These are phyloP conservation scores for Eretmochelys imbricata DNA, from an alignment of 2,113 vertebrate species.

Conservation along the genomic window DNA sequence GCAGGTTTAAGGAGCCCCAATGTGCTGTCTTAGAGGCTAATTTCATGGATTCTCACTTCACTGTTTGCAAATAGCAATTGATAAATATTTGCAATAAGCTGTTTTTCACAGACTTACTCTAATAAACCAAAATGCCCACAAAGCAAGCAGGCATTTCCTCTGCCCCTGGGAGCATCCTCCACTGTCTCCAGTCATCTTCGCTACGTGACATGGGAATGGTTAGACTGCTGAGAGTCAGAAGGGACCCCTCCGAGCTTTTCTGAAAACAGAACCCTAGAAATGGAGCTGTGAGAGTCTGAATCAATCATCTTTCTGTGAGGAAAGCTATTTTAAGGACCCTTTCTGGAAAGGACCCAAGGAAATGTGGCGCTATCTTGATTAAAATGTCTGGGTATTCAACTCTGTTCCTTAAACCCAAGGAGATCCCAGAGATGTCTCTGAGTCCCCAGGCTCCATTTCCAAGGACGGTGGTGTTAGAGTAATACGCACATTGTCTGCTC, in stretches of 20 bases:
- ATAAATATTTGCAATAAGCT: neutral
- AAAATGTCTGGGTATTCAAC: no score
- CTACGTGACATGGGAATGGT: neutral
- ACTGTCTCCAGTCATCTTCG: neutral
- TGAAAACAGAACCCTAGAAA: neutral
- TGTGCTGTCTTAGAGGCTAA: neutral
- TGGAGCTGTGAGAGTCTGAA: neutral
- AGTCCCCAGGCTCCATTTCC: neutral
- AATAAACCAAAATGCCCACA: neutral
- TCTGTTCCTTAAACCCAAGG: neutral
- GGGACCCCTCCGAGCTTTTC: neutral
- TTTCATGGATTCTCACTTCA: neutral
- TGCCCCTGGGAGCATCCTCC: neutral
- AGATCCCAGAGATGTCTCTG: neutral
- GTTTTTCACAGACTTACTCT: neutral
- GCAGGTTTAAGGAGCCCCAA: neutral
- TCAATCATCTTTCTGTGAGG: neutral
- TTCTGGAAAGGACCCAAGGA: neutral
- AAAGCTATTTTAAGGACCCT: neutral
- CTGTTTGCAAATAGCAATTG: neutral
- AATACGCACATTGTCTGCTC: neutral
- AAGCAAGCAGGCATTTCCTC: neutral
- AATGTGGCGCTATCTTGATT: neutral
- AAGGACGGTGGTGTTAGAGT: neutral
- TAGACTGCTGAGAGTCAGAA: neutral